Conservation (phyloP, 2,113 vertebrate genomes). For the Notarius lentiginosus region DNA sequence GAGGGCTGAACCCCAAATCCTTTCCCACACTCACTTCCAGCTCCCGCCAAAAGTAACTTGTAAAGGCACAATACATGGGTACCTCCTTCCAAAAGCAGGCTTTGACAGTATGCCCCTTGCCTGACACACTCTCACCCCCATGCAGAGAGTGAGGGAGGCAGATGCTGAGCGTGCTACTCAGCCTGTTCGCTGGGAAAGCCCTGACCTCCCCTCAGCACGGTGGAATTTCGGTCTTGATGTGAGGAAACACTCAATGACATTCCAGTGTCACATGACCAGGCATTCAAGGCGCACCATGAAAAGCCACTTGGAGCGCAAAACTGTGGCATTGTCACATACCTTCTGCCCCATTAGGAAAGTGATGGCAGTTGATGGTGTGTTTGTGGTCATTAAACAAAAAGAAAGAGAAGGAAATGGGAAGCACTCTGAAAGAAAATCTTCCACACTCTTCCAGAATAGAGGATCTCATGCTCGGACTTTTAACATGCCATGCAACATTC, state of each 20-base stretch:
- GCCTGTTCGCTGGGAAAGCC: constrained; percentile 57
- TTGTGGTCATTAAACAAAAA: constrained; percentile 43
- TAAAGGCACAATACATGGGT: constrained; percentile 54
- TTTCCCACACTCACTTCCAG: constrained; percentile 56
- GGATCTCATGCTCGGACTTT: neutral
- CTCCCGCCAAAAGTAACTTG: constrained; percentile 47
- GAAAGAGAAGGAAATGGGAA: constrained; percentile 15
- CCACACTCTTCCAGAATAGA: neutral
- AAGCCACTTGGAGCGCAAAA: constrained; percentile 53
- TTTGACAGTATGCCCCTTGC: constrained; percentile 44
- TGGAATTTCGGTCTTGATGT: constrained; percentile 57
- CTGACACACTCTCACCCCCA: constrained; percentile 42
- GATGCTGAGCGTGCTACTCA: constrained; percentile 55
- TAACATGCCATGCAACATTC: neutral
- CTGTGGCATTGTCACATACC: constrained; percentile 48
- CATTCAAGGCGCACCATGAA: constrained; percentile 49
- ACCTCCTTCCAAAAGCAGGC: constrained; percentile 47
- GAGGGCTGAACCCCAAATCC: constrained; percentile 50
- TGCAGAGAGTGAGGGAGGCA: constrained; percentile 51
- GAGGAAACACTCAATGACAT: constrained; percentile 57
- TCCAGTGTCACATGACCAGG: constrained; percentile 57
- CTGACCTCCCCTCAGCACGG: constrained; percentile 55
- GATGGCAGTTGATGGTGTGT: constrained; percentile 31
- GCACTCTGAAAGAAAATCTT: neutral
- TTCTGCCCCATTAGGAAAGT: constrained; percentile 49